Evolutionary conservation across 2,113 vertebrate genomes (phyloP).

Genomic region (Montifringilla adamsi): DNA sequence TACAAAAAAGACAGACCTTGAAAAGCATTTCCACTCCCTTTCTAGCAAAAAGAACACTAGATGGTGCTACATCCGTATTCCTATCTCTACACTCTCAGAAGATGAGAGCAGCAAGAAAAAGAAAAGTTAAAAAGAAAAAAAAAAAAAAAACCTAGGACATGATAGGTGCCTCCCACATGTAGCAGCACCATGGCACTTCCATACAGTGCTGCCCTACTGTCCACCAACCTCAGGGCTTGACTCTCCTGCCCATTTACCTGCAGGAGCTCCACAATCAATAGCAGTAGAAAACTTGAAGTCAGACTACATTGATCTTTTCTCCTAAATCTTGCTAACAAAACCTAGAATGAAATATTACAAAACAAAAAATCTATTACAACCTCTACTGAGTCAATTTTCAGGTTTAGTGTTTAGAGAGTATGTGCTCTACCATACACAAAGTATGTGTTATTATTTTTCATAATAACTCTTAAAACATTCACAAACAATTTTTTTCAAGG

Average conservation of each 20-base stretch:
- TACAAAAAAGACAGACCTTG: neutral
- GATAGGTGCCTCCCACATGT: accelerated
- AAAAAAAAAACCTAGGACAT: neutral
- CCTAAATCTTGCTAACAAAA: neutral
- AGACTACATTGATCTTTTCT: neutral
- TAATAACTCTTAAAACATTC: neutral
- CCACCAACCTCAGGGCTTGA: no score
- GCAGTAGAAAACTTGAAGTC: neutral
- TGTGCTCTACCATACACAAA: neutral
- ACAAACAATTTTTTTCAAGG: neutral
- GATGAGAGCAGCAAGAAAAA: neutral
- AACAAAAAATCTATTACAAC: neutral
- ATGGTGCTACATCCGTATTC: constrained; percentile 3
- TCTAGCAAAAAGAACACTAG: constrained; percentile 12
- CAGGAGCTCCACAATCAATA: neutral
- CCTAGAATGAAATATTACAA: neutral
- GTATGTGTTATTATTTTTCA: neutral
- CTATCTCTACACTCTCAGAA: accelerated
- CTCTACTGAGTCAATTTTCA: neutral
- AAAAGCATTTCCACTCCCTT: neutral
- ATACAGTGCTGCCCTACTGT: neutral
- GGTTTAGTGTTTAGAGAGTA: neutral
- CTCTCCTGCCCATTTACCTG: neutral
- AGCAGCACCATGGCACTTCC: neutral
- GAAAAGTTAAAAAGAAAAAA: neutral